Percentiles rank a stretch among this genome's conserved stretches.
Conservation (phyloP, 2,113 vertebrate species). For the Spermophilus dauricus region DNA sequence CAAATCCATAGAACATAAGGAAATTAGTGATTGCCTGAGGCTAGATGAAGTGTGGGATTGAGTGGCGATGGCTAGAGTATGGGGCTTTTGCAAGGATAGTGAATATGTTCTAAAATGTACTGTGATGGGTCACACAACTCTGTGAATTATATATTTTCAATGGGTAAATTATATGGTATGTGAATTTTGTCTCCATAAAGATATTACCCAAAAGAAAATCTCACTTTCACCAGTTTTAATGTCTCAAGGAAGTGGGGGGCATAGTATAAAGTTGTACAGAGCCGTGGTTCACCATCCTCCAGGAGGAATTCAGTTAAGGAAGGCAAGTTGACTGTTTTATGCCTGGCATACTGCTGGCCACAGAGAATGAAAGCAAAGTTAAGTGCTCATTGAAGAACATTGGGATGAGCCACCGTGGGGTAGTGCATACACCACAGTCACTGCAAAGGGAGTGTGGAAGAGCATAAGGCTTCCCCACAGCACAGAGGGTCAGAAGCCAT, state of each 20-base stretch:
- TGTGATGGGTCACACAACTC: background rate
- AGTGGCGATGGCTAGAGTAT: background rate
- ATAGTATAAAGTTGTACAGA: background rate
- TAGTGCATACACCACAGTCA: accelerated
- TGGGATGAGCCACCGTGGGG: background rate
- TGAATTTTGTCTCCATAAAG: constrained; percentile 28
- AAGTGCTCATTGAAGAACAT: background rate
- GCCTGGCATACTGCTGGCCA: background rate
- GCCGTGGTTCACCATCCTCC: background rate
- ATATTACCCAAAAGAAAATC: background rate
- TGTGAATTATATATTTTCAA: background rate
- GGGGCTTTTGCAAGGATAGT: background rate
- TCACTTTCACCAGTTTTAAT: background rate
- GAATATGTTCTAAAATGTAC: background rate
- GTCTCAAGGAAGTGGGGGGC: background rate
- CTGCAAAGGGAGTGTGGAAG: background rate
- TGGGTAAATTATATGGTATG: background rate
- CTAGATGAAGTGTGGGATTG: background rate
- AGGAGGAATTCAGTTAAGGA: background rate
- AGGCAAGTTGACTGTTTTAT: background rate
- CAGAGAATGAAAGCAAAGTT: background rate
- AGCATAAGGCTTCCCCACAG: background rate
- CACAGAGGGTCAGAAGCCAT: background rate
- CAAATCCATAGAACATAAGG: background rate
- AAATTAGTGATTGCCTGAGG: background rate